Percentiles rank a stretch among this genome's conserved stretches.
These are phyloP conservation scores for Chionodraco myersi DNA, from an alignment of 2,113 vertebrate genomes.

Conservation along the genomic window DNA sequence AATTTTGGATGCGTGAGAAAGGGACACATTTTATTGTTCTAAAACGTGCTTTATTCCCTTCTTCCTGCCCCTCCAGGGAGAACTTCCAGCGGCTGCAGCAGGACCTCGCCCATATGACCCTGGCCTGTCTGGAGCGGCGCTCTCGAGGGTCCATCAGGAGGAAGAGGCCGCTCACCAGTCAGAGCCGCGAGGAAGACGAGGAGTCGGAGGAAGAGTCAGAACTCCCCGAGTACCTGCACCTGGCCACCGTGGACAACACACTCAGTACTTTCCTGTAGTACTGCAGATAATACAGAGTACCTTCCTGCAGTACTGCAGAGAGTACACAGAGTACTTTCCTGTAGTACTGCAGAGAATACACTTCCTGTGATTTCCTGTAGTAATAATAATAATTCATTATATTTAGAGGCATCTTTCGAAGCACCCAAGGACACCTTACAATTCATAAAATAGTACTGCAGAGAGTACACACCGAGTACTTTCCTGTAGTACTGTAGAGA, in stretches of 20 bases:
- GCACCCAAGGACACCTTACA: too few species aligned
- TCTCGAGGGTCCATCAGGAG: slow-evolving; percentile 71
- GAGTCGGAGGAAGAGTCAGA: slow-evolving; percentile 46
- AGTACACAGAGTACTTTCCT: too few species aligned
- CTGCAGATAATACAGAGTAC: too few species aligned
- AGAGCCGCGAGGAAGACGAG: slow-evolving; percentile 27
- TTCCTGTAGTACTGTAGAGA: too few species aligned
- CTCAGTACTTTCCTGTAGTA: slow-evolving; percentile 86
- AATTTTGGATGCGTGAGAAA: too few species aligned
- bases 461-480: too few species aligned
- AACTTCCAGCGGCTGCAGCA: slow-evolving; percentile 93
- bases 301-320: slow-evolving; percentile 27
- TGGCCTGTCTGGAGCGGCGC: slow-evolving; percentile 85
- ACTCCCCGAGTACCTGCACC: slow-evolving; percentile 90
- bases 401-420: too few species aligned
- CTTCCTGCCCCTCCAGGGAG: slow-evolving; percentile 83
- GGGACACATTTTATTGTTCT: too few species aligned
- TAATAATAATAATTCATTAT: too few species aligned
- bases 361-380: too few species aligned
- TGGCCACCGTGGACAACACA: slow-evolving; percentile 86
- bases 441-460: too few species aligned
- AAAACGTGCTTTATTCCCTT: neutral
- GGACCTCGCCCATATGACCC: slow-evolving; percentile 92
- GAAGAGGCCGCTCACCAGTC: slow-evolving; percentile 46
- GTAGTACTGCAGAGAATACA: too few species aligned